Evolutionary conservation across 2,113 vertebrate genomes (phyloP), one percentile per base, ranked within the genome.

Genomic region (Misgurnus anguillicaudatus): DNA sequence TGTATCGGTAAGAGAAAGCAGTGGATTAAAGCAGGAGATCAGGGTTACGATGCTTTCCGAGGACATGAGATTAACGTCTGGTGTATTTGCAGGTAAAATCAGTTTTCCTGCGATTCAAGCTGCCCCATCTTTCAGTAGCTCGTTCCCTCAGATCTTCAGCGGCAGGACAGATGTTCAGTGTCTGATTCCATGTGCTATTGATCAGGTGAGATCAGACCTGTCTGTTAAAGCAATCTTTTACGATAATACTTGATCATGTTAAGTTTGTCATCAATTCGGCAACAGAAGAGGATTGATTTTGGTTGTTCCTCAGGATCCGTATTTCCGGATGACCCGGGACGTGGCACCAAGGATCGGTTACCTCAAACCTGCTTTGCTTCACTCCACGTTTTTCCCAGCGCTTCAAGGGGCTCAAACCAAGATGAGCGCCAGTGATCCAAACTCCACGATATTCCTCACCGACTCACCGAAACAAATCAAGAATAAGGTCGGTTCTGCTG

Each of bases 401-500:
- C 90, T 99, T 67, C 98, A 99, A 87, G 97, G 98, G 14, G 97
- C 97, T 4, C 98, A 98, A 87, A 99, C 97, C 73, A 99, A 99
- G 89, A 99, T 99, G 98, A 98, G 96, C 1, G 95, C 97, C 87
- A 99, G 98, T 4, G 97, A 99, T 17, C 87, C 96, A 36, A 98
- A 97, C 86, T 95, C 98, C 31, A 97, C 97, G 39, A 98, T 99
- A 87, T 99, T 98, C 91, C 96, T 99, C 80, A 99, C 94, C 0
- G 98, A 99, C 90, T 94, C 97, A 0, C 87, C 96, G 81, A 99
- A 98, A 83, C 96, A 99, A 91, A 98, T 99, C 85, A 99, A 98
- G 88, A 95, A 90, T 86, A 99, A 99, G 96, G 98, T 98, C 31
- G 4, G 10, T 45, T 8, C 42, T 9, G 42, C 7, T 17, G 48